Evolutionary conservation across 2,113 vertebrate species (phyloP).

Genomic region (Caracal caracal): DNA sequence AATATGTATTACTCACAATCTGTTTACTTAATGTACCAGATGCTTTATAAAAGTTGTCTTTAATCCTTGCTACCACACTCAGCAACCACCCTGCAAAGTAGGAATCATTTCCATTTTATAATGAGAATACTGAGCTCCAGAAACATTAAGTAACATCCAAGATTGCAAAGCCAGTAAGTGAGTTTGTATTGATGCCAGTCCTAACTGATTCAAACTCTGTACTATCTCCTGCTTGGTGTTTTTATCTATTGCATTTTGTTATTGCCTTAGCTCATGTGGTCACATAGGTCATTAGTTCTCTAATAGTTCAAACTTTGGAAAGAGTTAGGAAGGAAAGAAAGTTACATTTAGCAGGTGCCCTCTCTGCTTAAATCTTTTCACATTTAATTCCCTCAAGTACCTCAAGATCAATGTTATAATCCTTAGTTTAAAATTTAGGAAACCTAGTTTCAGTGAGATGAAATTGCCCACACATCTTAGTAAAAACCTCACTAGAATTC

Average conservation of each 20-base stretch:
- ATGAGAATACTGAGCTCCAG: not conserved
- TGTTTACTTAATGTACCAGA: conserved; percentile 45
- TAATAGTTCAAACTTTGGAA: conserved; percentile 5
- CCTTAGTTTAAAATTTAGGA: not conserved
- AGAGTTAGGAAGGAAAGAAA: conserved; percentile 12
- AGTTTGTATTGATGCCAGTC: conserved; percentile 30
- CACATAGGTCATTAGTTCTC: conserved; percentile 3
- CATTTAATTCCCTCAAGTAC: not conserved
- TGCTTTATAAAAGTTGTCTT: conserved; percentile 52
- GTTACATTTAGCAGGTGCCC: not conserved
- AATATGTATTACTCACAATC: conserved; percentile 25
- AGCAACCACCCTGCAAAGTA: conserved; percentile 23
- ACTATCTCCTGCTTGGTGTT: conserved; percentile 6
- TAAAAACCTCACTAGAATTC: not conserved
- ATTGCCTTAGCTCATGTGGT: not conserved
- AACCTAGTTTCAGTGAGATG: not conserved
- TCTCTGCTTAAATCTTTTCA: not conserved
- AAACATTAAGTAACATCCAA: conserved; percentile 1
- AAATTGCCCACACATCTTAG: not conserved
- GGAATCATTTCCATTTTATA: conserved; percentile 52
- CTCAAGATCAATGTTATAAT: not conserved
- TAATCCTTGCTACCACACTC: conserved; percentile 34
- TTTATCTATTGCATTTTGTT: conserved; percentile 37
- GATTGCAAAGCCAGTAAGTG: not conserved
- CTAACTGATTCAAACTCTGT: conserved; percentile 12